These are phyloP conservation scores for Dyspetes luteomarginatus DNA, from an alignment of 2,888 invertebrate genomes.

Conservation along the genomic window DNA sequence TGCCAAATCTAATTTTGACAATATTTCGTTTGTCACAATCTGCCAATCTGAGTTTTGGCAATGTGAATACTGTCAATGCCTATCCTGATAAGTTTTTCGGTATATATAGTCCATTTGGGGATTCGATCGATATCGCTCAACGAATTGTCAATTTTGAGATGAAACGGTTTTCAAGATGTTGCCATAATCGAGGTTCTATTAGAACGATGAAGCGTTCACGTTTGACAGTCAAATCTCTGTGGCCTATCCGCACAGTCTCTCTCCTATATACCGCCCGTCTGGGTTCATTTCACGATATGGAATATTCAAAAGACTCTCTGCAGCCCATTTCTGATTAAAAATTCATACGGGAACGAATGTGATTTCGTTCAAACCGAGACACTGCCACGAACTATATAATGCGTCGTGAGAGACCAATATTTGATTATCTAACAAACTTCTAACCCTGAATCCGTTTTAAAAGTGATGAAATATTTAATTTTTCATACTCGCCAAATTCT, in stretches of 20 bases:
- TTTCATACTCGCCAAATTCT: background rate
- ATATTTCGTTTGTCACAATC: background rate
- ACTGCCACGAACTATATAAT: too few species aligned
- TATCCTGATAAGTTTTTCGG: too few species aligned
- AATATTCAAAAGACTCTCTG: slow-evolving; percentile 50
- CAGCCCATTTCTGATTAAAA: slow-evolving; percentile 26
- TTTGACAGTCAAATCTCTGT: slow-evolving; percentile 19
- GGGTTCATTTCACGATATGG: slow-evolving; percentile 18
- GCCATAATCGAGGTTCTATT: background rate
- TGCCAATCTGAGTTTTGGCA: background rate
- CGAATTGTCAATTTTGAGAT: background rate
- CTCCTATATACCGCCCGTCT: slow-evolving; percentile 26
- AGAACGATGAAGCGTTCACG: slow-evolving; percentile 28
- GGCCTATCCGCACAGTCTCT: slow-evolving; percentile 21
- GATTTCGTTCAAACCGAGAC: too few species aligned
- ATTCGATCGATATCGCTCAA: background rate
- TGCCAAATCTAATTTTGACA: background rate
- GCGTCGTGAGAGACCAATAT: too few species aligned
- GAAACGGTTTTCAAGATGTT: background rate
- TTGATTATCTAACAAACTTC: too few species aligned
- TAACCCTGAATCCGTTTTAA: too few species aligned
- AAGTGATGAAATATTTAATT: background rate
- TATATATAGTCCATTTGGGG: too few species aligned
- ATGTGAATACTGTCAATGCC: too few species aligned
- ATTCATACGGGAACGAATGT: slow-evolving; percentile 28